These are phyloP conservation scores for Chaetodon trifasciatus DNA, from an alignment of 2,797 vertebrate genomes.

Conservation along the genomic window DNA sequence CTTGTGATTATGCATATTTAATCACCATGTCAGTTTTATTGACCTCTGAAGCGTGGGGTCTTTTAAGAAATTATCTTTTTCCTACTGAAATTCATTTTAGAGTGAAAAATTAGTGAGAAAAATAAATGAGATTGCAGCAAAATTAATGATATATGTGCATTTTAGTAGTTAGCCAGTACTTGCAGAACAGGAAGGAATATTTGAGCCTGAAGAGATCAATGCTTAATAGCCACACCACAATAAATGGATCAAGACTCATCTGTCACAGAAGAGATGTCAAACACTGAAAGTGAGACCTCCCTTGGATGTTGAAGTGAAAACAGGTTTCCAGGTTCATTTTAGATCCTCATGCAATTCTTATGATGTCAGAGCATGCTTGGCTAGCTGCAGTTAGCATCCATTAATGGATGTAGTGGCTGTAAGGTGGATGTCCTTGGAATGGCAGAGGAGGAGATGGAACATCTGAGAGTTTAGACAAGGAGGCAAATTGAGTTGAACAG, in stretches of 20 bases:
- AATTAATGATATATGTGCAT: not conserved
- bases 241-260: conserved; percentile 15
- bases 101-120: not conserved
- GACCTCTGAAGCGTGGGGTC: not conserved
- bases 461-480: conserved; percentile 19
- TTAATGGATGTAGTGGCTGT: conserved; percentile 50
- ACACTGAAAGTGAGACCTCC: conserved; percentile 24
- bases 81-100: not conserved
- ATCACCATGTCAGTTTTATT: conserved; percentile 3
- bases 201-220: not conserved
- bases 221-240: not conserved
- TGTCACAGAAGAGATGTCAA: conserved; percentile 1
- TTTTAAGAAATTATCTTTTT: not conserved
- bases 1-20: conserved; percentile 37
- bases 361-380: conserved; percentile 62
- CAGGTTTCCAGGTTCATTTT: conserved; percentile 20
- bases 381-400: conserved; percentile 61
- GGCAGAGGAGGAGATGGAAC: conserved; percentile 15
- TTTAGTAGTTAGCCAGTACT: not conserved
- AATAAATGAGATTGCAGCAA: not conserved
- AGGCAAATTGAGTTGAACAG: conserved; percentile 55
- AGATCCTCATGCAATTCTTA: conserved; percentile 68
- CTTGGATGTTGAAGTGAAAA: conserved; percentile 11
- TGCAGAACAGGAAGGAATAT: not conserved
- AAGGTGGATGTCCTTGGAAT: conserved; percentile 43